phyloP scores from a whole-genome alignment of 1,140 invertebrate genomes.

The Pogonomyrmex californicus region DNA sequence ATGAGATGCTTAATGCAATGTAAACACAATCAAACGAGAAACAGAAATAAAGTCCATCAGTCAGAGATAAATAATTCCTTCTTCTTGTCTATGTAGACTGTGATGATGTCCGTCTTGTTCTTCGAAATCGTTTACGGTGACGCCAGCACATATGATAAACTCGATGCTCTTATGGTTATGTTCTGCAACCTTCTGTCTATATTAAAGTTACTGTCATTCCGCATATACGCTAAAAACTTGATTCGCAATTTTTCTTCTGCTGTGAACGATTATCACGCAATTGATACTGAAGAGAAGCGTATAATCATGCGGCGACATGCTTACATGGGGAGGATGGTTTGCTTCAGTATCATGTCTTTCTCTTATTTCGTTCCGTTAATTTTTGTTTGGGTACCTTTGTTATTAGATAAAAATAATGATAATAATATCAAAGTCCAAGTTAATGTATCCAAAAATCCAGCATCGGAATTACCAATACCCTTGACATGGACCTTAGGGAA shows the following conservation, averaged over 20 bases:
- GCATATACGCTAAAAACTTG: not conserved
- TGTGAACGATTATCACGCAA: constrained; percentile 41
- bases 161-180: constrained; percentile 22
- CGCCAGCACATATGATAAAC: not conserved
- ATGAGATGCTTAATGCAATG: not conserved
- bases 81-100: constrained; percentile 13
- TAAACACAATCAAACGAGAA: not conserved
- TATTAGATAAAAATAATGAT: not conserved
- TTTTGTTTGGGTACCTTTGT: not conserved
- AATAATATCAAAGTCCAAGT: not conserved
- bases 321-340: constrained; percentile 19
- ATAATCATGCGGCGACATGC: constrained; percentile 49
- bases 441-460: not conserved
- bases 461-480: constrained; percentile 25
- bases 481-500: not conserved
- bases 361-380: not conserved
- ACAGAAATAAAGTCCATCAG: not conserved
- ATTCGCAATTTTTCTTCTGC: constrained; percentile 44
- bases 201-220: constrained; percentile 17
- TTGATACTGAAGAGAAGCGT: not conserved
- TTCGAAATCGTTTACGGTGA: constrained; percentile 20
- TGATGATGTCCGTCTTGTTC: not conserved
- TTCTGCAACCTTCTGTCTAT: constrained; percentile 2
- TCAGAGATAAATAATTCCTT: not conserved
- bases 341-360: not conserved